These are phyloP conservation scores for Mus musculus DNA, from an alignment of 2,113 vertebrate species.

Conservation along the genomic window DNA sequence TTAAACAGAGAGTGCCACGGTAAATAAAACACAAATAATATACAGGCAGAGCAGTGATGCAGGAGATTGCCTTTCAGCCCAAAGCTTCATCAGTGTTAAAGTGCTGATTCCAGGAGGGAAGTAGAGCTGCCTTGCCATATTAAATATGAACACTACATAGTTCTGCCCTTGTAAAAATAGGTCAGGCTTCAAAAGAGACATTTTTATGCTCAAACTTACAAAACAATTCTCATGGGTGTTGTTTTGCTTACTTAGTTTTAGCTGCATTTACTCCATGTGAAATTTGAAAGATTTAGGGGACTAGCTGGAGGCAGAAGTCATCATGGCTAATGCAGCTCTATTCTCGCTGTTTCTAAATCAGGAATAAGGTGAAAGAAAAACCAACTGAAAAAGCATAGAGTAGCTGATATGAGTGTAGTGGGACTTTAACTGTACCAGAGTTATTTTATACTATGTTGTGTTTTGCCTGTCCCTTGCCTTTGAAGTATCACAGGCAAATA, in stretches of 20 bases:
- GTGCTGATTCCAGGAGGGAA: not conserved
- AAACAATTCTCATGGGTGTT: conserved; percentile 53
- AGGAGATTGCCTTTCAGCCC: not conserved
- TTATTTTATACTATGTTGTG: not conserved
- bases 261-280: conserved; percentile 47
- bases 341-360: conserved; percentile 29
- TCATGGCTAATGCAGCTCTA: conserved; percentile 47
- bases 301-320: conserved; percentile 52
- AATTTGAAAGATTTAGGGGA: conserved; percentile 71
- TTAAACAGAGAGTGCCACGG: conserved; percentile 5
- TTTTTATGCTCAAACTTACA: conserved; percentile 63
- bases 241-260: conserved; percentile 71
- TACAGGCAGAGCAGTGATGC: conserved; percentile 28
- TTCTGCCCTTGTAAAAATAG: conserved; percentile 64
- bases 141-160: conserved; percentile 48
- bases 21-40: conserved; percentile 47
- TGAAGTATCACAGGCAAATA: not conserved
- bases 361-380: conserved; percentile 51
- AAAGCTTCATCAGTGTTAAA: conserved; percentile 51
- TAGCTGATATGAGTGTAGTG: not conserved
- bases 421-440: not conserved
- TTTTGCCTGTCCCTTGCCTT: not conserved
- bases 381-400: not conserved
- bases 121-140: conserved; percentile 31
- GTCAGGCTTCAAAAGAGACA: conserved; percentile 66